A percentile compares a stretch with the other conserved stretches of the same genome.
Evolutionary conservation across 2,888 invertebrate genomes (phyloP).

Genomic region (Melanchra persicariae): DNA sequence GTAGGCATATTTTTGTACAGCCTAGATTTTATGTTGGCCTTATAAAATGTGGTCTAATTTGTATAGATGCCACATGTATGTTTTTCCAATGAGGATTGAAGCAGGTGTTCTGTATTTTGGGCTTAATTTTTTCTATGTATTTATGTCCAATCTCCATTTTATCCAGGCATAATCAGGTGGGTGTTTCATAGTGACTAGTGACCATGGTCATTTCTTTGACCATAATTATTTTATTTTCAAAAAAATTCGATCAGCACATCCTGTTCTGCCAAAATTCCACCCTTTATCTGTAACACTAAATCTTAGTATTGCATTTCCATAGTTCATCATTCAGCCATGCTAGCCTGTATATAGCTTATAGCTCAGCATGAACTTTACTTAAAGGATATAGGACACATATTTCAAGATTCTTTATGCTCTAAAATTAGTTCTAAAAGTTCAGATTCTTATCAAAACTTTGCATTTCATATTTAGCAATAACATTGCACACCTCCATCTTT

Average conservation of each 20-base stretch:
- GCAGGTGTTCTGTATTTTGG: too few species aligned
- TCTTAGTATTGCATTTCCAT: conserved; percentile 46
- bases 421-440: conserved; percentile 51
- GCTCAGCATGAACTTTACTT: conserved; percentile 11
- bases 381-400: conserved; percentile 16
- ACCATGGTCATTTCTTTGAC: conserved; percentile 15
- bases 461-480: conserved; percentile 89
- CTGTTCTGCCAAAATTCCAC: conserved; percentile 9
- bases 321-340: neutral
- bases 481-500: conserved; percentile 89
- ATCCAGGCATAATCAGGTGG: conserved; percentile 33
- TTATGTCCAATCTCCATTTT: conserved; percentile 39
- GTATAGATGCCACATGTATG: neutral
- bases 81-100: too few species aligned
- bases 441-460: conserved; percentile 85
- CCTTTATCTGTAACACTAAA: conserved; percentile 12
- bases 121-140: neutral
- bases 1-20: conserved; percentile 7
- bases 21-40: neutral
- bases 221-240: conserved; percentile 10
- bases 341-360: too few species aligned
- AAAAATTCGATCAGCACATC: conserved; percentile 13
- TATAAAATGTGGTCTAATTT: conserved; percentile 1
- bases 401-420: conserved; percentile 11
- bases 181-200: conserved; percentile 42